Evolutionary conservation across 2,888 invertebrate genomes (phyloP), one percentile per base, ranked within the genome.

Genomic region (Mesorhabditis belari): DNA sequence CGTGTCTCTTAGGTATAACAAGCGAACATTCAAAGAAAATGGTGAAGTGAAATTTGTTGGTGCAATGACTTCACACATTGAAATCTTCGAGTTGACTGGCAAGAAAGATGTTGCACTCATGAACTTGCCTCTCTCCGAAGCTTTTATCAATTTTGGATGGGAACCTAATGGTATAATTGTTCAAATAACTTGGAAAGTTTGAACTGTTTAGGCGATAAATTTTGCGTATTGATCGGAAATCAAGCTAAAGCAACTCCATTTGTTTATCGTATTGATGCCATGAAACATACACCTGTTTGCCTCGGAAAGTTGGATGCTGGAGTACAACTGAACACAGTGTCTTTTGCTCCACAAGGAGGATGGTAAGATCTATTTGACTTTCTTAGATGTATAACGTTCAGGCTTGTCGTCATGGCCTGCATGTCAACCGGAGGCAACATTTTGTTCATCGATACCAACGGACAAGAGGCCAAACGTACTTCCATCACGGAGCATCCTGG

Each of bases 1-100:
- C n/a, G 2, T 51, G 12, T 12, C 21, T 51, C 21, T 51, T 51
- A 64, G 89, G 61, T 89, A 88, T 82, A 88, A 90, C 3, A 94
- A 93, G 85, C 87, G 89, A n/a, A 90, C 91, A 77, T 81, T 82
- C 44, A 83, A 83, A 59, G 94, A 95, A 92, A 75, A 94, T 74
- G 88, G 88, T 67, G 93, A 93, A 79, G 87, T 88, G 59, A 95
- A 95, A 83, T 96, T 94, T 83, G 89, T 91, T 54, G 76, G 84
- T 85, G 94, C 95, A 71, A 90, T 94, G 88, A 93, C 92, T 77
- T 94, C 91, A 83, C 96, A 95, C 82, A 93, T 98, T 84, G 98
- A 99, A 85, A 90, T 98, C 73, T 98, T 98, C 86, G 93, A 96
- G 81, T 92, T 98, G 89, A 86, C 92, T 58, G 83, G 84, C 66